Percentiles rank a stretch among this genome's conserved stretches.
phyloP scores from a whole-genome alignment of 2,113 vertebrate genomes.

The Trogon melanurus region DNA sequence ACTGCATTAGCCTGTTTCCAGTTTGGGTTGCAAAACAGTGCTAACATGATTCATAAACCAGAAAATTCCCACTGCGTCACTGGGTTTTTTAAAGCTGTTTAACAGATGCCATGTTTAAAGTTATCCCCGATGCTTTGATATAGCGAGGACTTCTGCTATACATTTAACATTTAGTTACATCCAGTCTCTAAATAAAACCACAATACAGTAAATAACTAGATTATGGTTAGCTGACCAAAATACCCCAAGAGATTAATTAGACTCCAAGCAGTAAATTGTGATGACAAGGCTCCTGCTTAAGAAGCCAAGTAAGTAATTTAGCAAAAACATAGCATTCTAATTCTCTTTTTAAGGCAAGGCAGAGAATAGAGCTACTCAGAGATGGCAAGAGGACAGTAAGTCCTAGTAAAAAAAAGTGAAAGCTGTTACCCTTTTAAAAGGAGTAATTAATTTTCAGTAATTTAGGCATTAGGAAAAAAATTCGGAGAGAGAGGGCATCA shows the following conservation, averaged over 20 bases:
- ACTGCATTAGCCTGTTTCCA: not conserved
- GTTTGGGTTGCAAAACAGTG: not conserved
- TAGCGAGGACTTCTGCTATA: not conserved
- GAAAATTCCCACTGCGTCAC: not conserved
- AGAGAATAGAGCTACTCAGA: not conserved
- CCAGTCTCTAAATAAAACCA: not conserved
- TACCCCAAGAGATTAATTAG: not conserved
- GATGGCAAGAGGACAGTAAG: not conserved
- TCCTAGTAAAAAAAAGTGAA: not conserved
- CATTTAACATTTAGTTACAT: not conserved
- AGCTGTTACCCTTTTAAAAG: not conserved
- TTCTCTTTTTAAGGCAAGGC: not conserved
- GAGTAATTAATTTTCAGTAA: not conserved
- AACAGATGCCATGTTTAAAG: not conserved
- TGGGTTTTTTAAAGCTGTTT: not conserved
- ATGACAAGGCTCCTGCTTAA: not conserved
- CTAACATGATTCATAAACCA: not conserved
- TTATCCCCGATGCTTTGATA: not conserved
- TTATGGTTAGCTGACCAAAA: not conserved
- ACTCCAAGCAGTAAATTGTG: not conserved
- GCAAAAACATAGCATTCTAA: not conserved
- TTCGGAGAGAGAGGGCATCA: not conserved
- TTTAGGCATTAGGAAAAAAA: not conserved
- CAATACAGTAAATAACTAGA: not conserved
- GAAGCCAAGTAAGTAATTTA: not conserved